These are phyloP conservation scores for Promerops cafer DNA, from an alignment of 2,113 vertebrate species.

Conservation along the genomic window DNA sequence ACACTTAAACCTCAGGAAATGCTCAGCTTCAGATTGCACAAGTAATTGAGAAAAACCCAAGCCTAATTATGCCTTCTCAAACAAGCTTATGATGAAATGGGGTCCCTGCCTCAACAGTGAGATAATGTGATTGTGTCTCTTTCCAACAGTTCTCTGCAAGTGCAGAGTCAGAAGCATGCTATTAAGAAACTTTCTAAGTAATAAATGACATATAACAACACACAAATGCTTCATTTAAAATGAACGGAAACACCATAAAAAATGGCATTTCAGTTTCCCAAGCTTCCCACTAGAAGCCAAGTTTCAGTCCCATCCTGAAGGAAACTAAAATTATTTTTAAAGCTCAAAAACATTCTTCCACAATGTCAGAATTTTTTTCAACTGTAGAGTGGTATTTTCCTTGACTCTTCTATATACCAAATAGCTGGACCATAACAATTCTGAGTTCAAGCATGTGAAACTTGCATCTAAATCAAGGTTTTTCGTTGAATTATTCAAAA, in stretches of 20 bases:
- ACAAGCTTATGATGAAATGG: not conserved
- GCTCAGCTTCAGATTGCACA: not conserved
- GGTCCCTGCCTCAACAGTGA: not conserved
- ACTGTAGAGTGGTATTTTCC: not conserved
- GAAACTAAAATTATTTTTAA: not conserved
- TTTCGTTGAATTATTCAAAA: not conserved
- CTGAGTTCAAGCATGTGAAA: not conserved
- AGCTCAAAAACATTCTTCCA: not conserved
- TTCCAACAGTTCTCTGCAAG: not conserved
- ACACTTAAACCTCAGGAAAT: slow-evolving; percentile 30
- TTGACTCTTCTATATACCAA: not conserved
- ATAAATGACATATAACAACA: not conserved
- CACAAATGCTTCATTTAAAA: slow-evolving; percentile 13
- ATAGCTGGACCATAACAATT: not conserved
- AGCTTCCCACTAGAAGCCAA: not conserved
- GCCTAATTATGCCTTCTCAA: not conserved
- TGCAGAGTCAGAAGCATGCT: not conserved
- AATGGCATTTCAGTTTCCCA: not conserved
- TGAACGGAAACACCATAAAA: not conserved
- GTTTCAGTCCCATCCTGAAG: not conserved
- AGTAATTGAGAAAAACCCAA: not conserved
- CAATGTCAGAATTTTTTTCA: not conserved
- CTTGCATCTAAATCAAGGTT: not conserved
- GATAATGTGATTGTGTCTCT: not conserved
- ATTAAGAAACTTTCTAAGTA: not conserved